Percentiles rank a stretch among this genome's conserved stretches.
Conservation (phyloP, 2,113 vertebrate genomes). For the Solenodon paradoxus region DNA sequence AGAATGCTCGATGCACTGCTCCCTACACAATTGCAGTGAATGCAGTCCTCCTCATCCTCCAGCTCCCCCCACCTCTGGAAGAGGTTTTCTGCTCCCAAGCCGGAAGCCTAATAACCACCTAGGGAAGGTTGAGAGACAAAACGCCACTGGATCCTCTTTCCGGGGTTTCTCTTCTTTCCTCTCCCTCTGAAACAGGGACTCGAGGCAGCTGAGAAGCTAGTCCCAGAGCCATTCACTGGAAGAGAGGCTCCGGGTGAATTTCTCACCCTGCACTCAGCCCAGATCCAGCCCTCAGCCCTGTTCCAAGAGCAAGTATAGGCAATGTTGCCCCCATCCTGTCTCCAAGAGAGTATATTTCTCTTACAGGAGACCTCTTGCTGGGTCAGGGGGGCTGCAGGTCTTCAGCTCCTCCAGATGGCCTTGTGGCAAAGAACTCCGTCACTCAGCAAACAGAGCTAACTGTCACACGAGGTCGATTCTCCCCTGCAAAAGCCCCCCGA, state of each 20-base stretch:
- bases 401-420: no score
- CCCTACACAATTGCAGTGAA: neutral
- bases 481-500: neutral
- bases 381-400: neutral
- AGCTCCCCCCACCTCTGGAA: neutral
- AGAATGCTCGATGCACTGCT: neutral
- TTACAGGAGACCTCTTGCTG: neutral
- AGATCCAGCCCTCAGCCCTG: neutral
- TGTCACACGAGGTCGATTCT: neutral
- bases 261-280: neutral
- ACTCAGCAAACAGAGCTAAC: neutral
- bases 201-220: neutral
- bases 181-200: conserved; percentile 35
- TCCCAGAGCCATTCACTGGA: neutral
- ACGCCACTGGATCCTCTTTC: conserved; percentile 22
- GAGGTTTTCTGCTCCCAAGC: conserved; percentile 6
- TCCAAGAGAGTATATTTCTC: neutral
- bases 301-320: neutral
- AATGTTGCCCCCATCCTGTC: neutral
- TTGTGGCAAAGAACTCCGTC: neutral
- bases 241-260: neutral
- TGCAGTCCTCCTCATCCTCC: fast-evolving
- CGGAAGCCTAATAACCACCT: neutral
- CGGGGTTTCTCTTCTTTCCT: conserved; percentile 26
- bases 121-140: conserved; percentile 33